A percentile compares a stretch with the other conserved stretches of the same genome.
Evolutionary conservation across 2,797 vertebrate genomes (phyloP).

Genomic region (Carcharodon carcharias): DNA sequence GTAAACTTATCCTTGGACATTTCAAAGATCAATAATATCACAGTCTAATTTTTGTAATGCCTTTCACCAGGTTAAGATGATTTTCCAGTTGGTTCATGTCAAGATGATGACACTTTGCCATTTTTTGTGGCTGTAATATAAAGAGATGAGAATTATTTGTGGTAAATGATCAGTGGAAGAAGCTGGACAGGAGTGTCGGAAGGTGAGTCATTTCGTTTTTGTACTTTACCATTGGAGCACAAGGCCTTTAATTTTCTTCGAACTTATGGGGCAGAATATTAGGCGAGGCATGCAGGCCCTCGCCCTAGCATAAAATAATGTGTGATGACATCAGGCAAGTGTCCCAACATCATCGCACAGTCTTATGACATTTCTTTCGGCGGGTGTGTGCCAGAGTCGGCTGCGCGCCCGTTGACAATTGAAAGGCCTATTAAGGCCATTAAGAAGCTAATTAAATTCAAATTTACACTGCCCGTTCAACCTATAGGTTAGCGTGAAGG

Average conservation of each 20-base stretch:
- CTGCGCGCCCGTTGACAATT: too few relatives aligned
- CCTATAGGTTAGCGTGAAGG: too few relatives aligned
- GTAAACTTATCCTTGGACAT: not conserved
- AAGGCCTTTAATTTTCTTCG: not conserved
- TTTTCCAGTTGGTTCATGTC: constrained; percentile 1
- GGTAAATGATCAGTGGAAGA: not conserved
- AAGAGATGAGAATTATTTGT: not conserved
- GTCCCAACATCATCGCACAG: too few relatives aligned
- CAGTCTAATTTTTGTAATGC: not conserved
- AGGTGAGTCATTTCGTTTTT: not conserved
- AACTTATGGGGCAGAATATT: too few relatives aligned
- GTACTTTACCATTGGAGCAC: not conserved
- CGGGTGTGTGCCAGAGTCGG: too few relatives aligned
- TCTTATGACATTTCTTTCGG: too few relatives aligned
- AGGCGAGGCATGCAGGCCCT: too few relatives aligned
- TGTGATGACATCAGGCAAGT: too few relatives aligned
- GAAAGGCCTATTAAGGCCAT: too few relatives aligned
- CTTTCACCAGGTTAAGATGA: not conserved
- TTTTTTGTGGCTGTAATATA: not conserved
- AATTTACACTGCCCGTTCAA: too few relatives aligned
- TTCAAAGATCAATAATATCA: not conserved
- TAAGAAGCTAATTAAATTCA: too few relatives aligned
- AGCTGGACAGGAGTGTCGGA: not conserved
- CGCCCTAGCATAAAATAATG: too few relatives aligned
- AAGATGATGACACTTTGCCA: not conserved